Base-by-base conservation (phyloP, 2,113 vertebrate species). In the Sterrhoptilus dennistouni region DNA sequence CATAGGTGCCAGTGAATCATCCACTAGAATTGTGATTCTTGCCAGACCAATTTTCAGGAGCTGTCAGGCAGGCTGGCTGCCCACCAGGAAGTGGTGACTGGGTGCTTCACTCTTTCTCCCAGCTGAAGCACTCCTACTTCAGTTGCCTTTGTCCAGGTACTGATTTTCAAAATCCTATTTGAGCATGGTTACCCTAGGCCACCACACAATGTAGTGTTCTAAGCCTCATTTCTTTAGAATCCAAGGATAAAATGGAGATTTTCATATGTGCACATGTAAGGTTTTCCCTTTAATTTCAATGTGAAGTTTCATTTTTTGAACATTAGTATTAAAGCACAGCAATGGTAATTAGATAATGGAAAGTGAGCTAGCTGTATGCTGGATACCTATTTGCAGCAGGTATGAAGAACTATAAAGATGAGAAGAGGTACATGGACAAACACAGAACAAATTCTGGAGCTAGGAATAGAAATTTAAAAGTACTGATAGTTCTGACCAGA, bases 51-150 rank as follows among this genome's bases (percentile, higher is more conserved):
- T 72, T 50, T 54, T 69, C 24, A 60, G 70, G 59, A 57, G 53
- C n/a, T 35, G 15, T 7, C 61, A 31, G 47, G 29, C 28, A 40
- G 53, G 10, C 64, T 45, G n/a, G 29, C 35, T 38, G 19, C 57
- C 29, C 25, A 33, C 21, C 35, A 29, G 8, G 15, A 63, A 20
- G 22, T 1, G 0, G 20, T 8, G 4, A 33, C 5, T 31, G 53
- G 24, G 16, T 38, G 9, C 56, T 75, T 60, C 36, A 4, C 31
- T 35, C 57, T 38, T 60, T n/a, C 15, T 71, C 33, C 28, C 0
- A 0, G 0, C 19, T 54, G 24, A 68, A 77, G 24, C 49, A n/a
- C 7, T 84, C 44, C 25, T 36, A 2, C 23, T 54, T 49, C 6
- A 44, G 12, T 44, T 7, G 1, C 22, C 52, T 44, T 45, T 68